Conservation (phyloP, 2,113 vertebrate genomes). For the Peucedramus taeniatus region DNA sequence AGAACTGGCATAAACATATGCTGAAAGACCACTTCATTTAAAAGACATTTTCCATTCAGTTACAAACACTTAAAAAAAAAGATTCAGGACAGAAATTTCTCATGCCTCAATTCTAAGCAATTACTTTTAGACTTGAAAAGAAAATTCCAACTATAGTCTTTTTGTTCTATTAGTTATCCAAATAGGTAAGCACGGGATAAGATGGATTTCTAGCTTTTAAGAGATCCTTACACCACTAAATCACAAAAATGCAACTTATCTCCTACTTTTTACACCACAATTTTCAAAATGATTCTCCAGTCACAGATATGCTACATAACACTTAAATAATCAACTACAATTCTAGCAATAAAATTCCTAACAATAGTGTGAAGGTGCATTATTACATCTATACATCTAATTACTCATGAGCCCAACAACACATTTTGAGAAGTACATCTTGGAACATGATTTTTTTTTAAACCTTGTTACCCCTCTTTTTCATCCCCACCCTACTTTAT, state of each 20-base stretch:
- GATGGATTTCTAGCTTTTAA: not conserved
- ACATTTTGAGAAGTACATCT: not conserved
- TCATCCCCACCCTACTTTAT: not conserved
- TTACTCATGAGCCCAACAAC: not conserved
- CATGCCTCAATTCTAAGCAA: not conserved
- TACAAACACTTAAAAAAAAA: not conserved
- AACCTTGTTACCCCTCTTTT: not conserved
- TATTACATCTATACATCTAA: not conserved
- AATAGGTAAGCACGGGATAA: not conserved
- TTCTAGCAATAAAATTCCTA: not conserved
- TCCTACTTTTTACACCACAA: not conserved
- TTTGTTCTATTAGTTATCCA: not conserved
- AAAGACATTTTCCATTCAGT: not conserved
- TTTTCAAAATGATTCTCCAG: not conserved
- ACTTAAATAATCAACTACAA: not conserved
- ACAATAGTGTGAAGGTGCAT: not conserved
- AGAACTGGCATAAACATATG: constrained; percentile 35
- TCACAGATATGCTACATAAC: not conserved
- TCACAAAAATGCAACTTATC: not conserved
- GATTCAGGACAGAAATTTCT: not conserved
- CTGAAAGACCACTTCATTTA: constrained; percentile 44
- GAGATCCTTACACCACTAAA: not conserved
- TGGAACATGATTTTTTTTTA: not conserved
- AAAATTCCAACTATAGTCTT: not conserved
- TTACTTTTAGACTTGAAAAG: not conserved